Percentiles rank a stretch among this genome's conserved stretches.
Evolutionary conservation across 1,140 invertebrate genomes (phyloP).

Genomic region (Glomeris maerens): DNA sequence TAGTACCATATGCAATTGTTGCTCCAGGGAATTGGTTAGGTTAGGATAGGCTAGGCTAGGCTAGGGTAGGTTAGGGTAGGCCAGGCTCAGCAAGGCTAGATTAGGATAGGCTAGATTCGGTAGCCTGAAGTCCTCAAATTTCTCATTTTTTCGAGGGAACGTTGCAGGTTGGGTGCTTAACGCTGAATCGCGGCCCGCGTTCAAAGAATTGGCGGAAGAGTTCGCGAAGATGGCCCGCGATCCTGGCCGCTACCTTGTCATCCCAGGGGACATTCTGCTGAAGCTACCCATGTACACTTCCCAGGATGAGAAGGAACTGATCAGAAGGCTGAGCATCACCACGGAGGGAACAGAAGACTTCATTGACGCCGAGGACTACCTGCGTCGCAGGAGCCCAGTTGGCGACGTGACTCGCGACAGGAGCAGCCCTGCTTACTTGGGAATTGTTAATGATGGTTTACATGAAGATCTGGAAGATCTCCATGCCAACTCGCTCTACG

Average conservation of each 20-base stretch:
- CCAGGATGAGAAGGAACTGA: conserved; percentile 76
- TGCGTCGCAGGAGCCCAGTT: conserved; percentile 80
- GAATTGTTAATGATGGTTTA: too few relatives aligned
- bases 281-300: conserved; percentile 69
- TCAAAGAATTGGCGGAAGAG: conserved; percentile 81
- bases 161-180: conserved; percentile 87
- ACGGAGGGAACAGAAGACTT: conserved; percentile 63
- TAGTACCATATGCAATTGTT: background rate
- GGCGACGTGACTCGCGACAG: too few relatives aligned
- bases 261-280: conserved; percentile 82
- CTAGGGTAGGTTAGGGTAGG: too few relatives aligned
- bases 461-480: too few relatives aligned
- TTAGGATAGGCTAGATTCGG: too few relatives aligned
- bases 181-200: conserved; percentile 84
- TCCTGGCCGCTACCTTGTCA: conserved; percentile 85
- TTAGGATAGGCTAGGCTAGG: background rate
- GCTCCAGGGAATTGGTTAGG: conserved; percentile 5
- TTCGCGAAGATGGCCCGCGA: conserved; percentile 93
- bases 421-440: too few relatives aligned
- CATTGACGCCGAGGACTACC: conserved; percentile 79
- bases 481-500: too few relatives aligned
- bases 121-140: too few relatives aligned
- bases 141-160: too few relatives aligned
- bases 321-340: conserved; percentile 63
- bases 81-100: too few relatives aligned